A percentile compares a stretch with the other conserved stretches of the same genome.
These are phyloP conservation scores for Drosophila hydei DNA, from an alignment of 1,140 invertebrate genomes.

Conservation along the genomic window DNA sequence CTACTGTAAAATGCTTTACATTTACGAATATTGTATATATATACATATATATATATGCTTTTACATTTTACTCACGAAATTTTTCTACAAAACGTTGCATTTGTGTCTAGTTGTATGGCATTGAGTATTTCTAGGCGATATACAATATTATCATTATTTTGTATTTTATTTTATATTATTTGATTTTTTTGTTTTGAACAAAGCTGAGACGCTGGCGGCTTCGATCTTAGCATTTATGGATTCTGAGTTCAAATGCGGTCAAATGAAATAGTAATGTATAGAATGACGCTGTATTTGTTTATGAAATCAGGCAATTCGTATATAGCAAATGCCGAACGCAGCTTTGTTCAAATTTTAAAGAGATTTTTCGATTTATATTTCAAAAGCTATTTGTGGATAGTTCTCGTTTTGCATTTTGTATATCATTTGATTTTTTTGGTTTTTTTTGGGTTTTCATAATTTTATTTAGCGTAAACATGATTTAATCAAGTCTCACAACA, in stretches of 20 bases:
- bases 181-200: constrained; percentile 40
- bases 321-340: constrained; percentile 13
- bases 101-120: constrained; percentile 64
- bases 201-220: constrained; percentile 45
- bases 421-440: constrained; percentile 55
- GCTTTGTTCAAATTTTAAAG: constrained; percentile 19
- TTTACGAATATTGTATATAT: constrained; percentile 68
- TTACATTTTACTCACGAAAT: constrained; percentile 55
- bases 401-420: constrained; percentile 50
- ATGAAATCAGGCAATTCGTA: neutral
- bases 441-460: constrained; percentile 52
- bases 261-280: neutral
- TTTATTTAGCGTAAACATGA: constrained; percentile 79
- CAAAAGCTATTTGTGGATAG: constrained; percentile 45
- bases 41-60: constrained; percentile 13
- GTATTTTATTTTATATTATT: constrained; percentile 35
- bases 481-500: constrained; percentile 84
- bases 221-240: constrained; percentile 17
- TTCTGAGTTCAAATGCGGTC: neutral
- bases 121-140: constrained; percentile 70
- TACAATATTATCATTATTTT: constrained; percentile 45
- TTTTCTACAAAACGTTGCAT: constrained; percentile 71
- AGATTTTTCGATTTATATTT: constrained; percentile 22
- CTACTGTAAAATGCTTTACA: constrained; percentile 78
- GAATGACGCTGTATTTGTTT: neutral